Evolutionary conservation across 37 sponge, comb jelly and placozoan species (phyloP).

Genomic region (Hormiphora californensis): DNA sequence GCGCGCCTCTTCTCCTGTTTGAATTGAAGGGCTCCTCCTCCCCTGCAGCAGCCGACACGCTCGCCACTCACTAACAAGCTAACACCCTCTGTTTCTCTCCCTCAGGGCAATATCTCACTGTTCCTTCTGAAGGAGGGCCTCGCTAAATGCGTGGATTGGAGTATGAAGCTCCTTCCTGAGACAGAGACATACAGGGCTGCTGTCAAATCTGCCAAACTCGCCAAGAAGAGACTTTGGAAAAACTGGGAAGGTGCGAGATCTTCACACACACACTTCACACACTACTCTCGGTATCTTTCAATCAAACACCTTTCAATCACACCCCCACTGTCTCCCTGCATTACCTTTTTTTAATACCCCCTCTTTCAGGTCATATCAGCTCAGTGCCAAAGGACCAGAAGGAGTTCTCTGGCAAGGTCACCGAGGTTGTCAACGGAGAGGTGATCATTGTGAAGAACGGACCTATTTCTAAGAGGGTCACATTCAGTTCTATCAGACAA

Average conservation of each 20-base stretch:
- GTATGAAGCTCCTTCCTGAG: constrained; percentile 72
- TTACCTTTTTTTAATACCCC: too few species aligned
- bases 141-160: constrained; percentile 96
- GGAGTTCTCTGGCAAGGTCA: constrained; percentile 59
- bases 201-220: background rate
- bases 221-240: constrained; percentile 27
- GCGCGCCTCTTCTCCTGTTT: background rate
- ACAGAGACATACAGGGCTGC: constrained; percentile 10
- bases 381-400: constrained; percentile 51
- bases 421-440: constrained; percentile 89
- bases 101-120: constrained; percentile 86
- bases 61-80: background rate
- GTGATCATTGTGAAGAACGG: constrained; percentile 71
- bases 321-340: too few species aligned
- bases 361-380: constrained; percentile 20
- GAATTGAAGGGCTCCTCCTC: too few species aligned
- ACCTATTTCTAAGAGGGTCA: constrained; percentile 72
- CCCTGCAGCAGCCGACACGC: too few species aligned
- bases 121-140: constrained; percentile 80
- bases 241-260: background rate
- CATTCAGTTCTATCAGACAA: constrained; percentile 81
- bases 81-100: background rate
- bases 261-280: too few species aligned
- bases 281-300: too few species aligned
- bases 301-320: too few species aligned